phyloP scores from a whole-genome alignment of 1,140 invertebrate genomes.

The Lucilia cuprina region DNA sequence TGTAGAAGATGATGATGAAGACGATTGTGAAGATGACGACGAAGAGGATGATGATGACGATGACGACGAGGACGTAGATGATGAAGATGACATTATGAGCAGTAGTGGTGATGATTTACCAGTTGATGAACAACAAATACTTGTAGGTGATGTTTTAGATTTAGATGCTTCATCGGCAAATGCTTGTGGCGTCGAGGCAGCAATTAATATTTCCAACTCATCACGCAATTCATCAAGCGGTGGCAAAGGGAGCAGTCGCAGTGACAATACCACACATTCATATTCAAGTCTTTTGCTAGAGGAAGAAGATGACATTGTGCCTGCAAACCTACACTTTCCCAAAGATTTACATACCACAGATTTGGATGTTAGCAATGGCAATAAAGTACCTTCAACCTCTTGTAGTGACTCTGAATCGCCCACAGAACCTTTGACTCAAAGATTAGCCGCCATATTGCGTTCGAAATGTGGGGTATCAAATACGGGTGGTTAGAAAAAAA shows the following conservation, averaged over 20 bases:
- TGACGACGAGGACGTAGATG: conserved; percentile 52
- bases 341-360: conserved; percentile 45
- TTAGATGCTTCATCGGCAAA: conserved; percentile 20
- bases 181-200: conserved; percentile 25
- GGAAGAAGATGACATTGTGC: conserved; percentile 60
- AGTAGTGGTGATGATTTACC: conserved; percentile 57
- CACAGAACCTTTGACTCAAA: conserved; percentile 68
- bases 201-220: conserved; percentile 48
- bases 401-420: conserved; percentile 70
- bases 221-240: conserved; percentile 58
- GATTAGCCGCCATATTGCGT: conserved; percentile 63
- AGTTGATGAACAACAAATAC: conserved; percentile 48
- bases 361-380: conserved; percentile 56
- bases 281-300: conserved; percentile 61
- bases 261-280: conserved; percentile 60
- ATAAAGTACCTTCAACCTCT: conserved; percentile 59
- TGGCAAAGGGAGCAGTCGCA: conserved; percentile 50
- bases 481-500: conserved; percentile 30
- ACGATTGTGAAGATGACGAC: conserved; percentile 39
- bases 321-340: conserved; percentile 50
- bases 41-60: conserved; percentile 45
- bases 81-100: conserved; percentile 51
- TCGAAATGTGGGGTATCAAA: conserved; percentile 60
- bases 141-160: conserved; percentile 11
- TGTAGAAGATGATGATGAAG: conserved; percentile 44